phyloP scores from a whole-genome alignment of 2,888 invertebrate genomes.

The Nomada fucata region DNA sequence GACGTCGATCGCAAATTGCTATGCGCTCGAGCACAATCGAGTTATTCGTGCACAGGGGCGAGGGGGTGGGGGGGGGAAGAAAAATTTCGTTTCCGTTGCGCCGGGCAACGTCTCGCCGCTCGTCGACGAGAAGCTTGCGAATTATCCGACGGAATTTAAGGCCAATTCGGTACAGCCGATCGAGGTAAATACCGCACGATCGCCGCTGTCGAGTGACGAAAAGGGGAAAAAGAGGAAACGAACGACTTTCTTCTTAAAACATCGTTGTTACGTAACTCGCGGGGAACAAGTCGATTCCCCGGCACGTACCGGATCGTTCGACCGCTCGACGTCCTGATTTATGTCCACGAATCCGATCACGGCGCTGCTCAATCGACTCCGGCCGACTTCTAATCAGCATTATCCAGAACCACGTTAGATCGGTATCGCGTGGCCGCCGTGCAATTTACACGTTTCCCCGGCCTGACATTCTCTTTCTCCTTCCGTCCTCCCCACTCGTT shows the following conservation, averaged over 20 bases:
- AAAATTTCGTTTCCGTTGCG: background rate
- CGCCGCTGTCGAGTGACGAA: background rate
- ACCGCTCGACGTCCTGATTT: slow-evolving; percentile 75
- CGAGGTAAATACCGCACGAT: too few relatives aligned
- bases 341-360: slow-evolving; percentile 66
- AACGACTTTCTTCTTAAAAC: slow-evolving; percentile 26
- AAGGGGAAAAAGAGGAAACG: background rate
- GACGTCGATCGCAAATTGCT: slow-evolving; percentile 11
- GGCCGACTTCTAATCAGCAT: slow-evolving; percentile 40
- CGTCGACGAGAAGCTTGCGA: too few relatives aligned
- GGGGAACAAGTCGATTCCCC: slow-evolving; percentile 38
- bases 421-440: slow-evolving; percentile 63
- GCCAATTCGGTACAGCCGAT: too few relatives aligned
- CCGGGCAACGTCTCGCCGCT: too few relatives aligned
- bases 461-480: slow-evolving; percentile 46
- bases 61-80: background rate
- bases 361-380: slow-evolving; percentile 44
- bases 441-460: slow-evolving; percentile 68
- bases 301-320: slow-evolving; percentile 52
- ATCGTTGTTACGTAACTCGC: slow-evolving; percentile 38
- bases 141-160: too few relatives aligned
- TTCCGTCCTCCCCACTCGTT: slow-evolving; percentile 6
- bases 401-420: slow-evolving; percentile 65
- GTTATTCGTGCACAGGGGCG: background rate
- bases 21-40: background rate